Evolutionary conservation across 2,797 vertebrate species (phyloP), one percentile per base, ranked within the genome.

Genomic region (Phataginus tetradactyla): DNA sequence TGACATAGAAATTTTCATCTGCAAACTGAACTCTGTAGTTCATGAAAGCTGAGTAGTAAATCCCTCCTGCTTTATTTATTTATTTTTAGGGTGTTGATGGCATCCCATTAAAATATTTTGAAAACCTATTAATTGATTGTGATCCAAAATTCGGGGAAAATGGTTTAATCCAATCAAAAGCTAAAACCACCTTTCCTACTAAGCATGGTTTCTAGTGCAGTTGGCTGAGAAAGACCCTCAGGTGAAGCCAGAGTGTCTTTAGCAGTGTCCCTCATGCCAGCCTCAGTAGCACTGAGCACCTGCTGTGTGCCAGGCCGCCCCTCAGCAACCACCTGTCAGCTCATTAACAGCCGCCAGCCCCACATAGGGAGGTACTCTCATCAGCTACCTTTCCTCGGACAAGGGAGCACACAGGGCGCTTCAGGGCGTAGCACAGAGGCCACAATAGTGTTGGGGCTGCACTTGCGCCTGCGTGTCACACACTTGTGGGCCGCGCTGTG

Each of bases 401-500:
- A 6, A 39, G 39, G 39, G 39, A 39, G 39, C 39, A 45, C 45
- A 45, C 45, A 45, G 39, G 39, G 45, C 45, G 10, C 45, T 45
- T 45, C 45, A 45, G 45, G 10, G 45, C 45, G 2, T 11, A 45
- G 45, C 45, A 45, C 45, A 45, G 45, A 45, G 45, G 10, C 45
- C 45, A 45, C 10, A 10, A 10, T 34, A 7, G 1, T 0, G 0
- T 0, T 42, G 69, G 51, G 9, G 17, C 59, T 32, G 15, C 37
- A 6, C 9, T 12, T 57, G 37, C 4, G 7, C 25, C 21, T 21
- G 32, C 42, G 23, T 7, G n/a, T 51, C 8, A 21, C 21, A 15
- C 34, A 23, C 45, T 1, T 2, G 27, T 3, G 8, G 37, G 4
- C 20, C 3, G 0, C 10, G 4, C 49, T 3, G 3, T 3, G 6